A percentile compares a stretch with the other conserved stretches of the same genome.
phyloP scores from a whole-genome alignment of 1,140 invertebrate species.

The Caligus rogercresseyi region DNA sequence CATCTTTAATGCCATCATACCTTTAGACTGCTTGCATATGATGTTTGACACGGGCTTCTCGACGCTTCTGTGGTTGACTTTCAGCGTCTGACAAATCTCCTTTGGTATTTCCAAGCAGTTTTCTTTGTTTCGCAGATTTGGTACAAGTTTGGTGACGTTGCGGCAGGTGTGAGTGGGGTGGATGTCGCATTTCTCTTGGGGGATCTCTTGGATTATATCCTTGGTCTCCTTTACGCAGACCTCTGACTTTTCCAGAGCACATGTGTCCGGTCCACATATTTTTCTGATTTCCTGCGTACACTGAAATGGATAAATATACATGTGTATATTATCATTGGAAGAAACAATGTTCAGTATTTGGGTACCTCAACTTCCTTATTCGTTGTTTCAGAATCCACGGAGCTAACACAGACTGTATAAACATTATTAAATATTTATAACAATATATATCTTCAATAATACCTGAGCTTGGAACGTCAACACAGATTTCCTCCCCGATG shows the following conservation, averaged over 20 bases:
- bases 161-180: background rate
- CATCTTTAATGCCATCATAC: background rate
- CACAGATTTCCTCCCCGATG: background rate
- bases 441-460: background rate
- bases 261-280: background rate
- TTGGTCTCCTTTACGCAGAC: background rate
- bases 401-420: background rate
- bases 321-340: no score
- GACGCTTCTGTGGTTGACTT: background rate
- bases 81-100: background rate
- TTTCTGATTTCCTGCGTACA: background rate
- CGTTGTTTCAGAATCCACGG: background rate
- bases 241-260: background rate
- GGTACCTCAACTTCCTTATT: background rate
- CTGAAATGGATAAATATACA: background rate
- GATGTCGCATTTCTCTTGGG: background rate
- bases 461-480: background rate
- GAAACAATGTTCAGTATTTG: no score
- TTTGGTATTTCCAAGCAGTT: background rate
- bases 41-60: background rate
- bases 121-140: background rate
- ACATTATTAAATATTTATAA: background rate
- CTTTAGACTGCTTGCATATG: background rate
- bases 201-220: background rate
- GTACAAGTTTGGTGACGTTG: background rate